These are phyloP conservation scores for Chloroceryle aenea DNA, from an alignment of 2,113 vertebrate species.

Conservation along the genomic window DNA sequence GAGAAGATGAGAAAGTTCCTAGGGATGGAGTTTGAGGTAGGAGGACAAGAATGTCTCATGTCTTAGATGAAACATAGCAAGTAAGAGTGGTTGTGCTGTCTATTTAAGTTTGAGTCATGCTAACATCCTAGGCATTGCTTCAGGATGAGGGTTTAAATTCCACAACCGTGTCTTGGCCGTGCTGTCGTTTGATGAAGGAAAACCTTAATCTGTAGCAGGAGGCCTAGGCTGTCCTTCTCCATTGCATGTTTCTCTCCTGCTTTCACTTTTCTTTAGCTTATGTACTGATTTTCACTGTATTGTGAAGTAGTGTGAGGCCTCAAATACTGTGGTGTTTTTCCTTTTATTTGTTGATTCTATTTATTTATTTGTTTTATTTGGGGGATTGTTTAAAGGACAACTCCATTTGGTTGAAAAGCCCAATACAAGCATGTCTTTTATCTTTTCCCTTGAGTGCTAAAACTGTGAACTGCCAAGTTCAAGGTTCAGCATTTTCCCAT, in stretches of 20 bases:
- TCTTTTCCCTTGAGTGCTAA: slow-evolving; percentile 57
- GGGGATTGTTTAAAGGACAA: slow-evolving; percentile 25
- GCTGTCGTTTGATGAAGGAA: background rate
- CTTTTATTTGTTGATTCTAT: background rate
- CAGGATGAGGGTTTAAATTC: background rate
- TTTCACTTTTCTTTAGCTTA: background rate
- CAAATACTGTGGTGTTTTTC: background rate
- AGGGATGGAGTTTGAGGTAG: background rate
- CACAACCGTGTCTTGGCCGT: background rate
- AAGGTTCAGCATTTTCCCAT: slow-evolving; percentile 60
- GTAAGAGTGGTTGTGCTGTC: background rate
- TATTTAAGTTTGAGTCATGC: background rate
- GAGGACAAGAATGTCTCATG: background rate
- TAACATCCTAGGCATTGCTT: background rate
- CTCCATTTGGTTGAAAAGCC: background rate
- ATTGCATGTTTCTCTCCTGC: rapidly evolving
- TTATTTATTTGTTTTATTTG: background rate
- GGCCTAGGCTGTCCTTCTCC: background rate
- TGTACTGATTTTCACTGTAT: background rate
- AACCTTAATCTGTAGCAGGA: background rate
- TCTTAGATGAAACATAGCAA: background rate
- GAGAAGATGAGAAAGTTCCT: background rate
- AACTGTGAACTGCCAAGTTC: slow-evolving; percentile 52
- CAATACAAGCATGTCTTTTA: slow-evolving; percentile 5
- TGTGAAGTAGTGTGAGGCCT: background rate